Conservation (phyloP, 2,797 vertebrate species). For the Arctocebus calabarensis region DNA sequence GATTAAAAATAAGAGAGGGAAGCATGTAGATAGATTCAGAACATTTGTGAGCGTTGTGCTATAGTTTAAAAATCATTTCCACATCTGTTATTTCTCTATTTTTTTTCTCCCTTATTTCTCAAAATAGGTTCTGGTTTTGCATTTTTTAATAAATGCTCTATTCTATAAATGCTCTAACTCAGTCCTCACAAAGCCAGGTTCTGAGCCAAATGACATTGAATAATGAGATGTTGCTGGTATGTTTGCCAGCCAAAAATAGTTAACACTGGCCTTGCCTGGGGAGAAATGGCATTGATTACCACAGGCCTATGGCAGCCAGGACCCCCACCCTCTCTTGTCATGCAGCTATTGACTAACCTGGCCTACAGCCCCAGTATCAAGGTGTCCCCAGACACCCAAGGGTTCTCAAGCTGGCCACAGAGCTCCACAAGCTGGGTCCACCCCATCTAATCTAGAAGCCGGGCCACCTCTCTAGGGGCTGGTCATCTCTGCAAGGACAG, state of each 20-base stretch:
- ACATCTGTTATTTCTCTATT: background rate
- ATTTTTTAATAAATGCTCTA: constrained; percentile 65
- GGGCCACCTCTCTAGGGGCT: background rate
- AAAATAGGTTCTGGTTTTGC: constrained; percentile 53
- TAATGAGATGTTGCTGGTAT: background rate
- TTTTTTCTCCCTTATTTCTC: background rate
- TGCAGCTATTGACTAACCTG: background rate
- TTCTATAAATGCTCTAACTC: constrained; percentile 20
- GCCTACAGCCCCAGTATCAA: background rate
- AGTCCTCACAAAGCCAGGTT: background rate
- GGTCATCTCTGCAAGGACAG: background rate
- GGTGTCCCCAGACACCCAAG: rapidly evolving
- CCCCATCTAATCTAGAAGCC: background rate
- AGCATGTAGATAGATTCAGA: background rate
- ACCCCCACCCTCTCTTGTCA: background rate
- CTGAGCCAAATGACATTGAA: constrained; percentile 6
- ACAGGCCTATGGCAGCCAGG: background rate
- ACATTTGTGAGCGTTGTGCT: background rate
- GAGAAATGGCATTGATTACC: background rate
- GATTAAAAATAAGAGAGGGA: background rate
- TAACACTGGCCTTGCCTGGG: background rate
- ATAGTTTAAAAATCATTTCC: constrained; percentile 9
- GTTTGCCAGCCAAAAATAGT: background rate
- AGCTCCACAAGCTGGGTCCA: background rate
- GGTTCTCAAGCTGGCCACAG: background rate